phyloP scores from a whole-genome alignment of 2,888 invertebrate genomes.

The Epinotia brunnichana region DNA sequence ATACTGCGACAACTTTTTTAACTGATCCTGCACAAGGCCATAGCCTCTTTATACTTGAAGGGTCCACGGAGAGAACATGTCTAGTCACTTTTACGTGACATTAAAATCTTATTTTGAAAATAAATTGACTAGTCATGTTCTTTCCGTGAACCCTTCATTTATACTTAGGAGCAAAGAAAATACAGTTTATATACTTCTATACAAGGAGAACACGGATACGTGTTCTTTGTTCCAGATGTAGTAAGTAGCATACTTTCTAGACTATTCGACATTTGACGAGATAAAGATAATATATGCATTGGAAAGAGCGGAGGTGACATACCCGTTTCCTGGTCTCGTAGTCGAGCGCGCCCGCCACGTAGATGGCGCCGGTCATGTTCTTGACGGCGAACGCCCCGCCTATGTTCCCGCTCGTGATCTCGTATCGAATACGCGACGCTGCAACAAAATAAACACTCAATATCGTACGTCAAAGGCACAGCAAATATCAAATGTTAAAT shows the following conservation, averaged over 20 bases:
- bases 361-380: constrained; percentile 99
- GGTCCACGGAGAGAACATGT: too few species aligned
- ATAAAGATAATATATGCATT: constrained; percentile 46
- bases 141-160: too few species aligned
- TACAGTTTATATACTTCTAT: too few species aligned
- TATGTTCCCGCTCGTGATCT: constrained; percentile 99
- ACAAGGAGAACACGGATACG: neutral
- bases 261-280: constrained; percentile 18
- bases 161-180: too few species aligned
- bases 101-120: too few species aligned
- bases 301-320: constrained; percentile 71
- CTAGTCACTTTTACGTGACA: too few species aligned
- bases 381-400: constrained; percentile 99
- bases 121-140: too few species aligned
- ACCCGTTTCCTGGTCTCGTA: constrained; percentile 98
- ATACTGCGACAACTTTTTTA: neutral
- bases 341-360: constrained; percentile 98
- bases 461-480: constrained; percentile 56
- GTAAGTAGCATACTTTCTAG: neutral
- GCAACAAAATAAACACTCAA: constrained; percentile 69
- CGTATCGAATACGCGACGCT: constrained; percentile 99
- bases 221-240: neutral
- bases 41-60: too few species aligned
- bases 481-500: constrained; percentile 38
- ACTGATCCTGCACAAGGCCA: neutral